Evolutionary conservation across 1,140 invertebrate species (phyloP).

Genomic region (Formica selysi): DNA sequence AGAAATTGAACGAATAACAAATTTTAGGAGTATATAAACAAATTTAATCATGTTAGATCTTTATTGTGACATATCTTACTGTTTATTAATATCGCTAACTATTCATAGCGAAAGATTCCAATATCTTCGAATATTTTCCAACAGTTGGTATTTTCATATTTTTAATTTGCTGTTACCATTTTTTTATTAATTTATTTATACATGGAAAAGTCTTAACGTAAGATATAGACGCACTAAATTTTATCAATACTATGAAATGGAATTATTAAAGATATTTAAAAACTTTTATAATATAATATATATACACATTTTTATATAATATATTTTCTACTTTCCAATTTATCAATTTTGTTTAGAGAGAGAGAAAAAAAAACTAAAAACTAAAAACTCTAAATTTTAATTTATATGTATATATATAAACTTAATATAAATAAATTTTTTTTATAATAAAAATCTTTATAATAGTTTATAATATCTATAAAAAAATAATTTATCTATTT

Average conservation of each 20-base stretch:
- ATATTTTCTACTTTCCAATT: background rate
- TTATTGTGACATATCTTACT: background rate
- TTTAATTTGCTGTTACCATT: background rate
- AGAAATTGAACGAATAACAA: background rate
- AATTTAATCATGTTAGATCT: constrained; percentile 12
- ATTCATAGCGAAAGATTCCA: background rate
- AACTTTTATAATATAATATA: background rate
- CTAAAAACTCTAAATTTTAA: no score
- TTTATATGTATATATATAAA: background rate
- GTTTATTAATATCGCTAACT: no score
- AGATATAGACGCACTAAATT: background rate
- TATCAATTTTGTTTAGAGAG: background rate
- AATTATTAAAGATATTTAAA: background rate
- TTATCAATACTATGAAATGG: background rate
- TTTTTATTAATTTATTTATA: background rate
- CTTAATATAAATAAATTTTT: no score
- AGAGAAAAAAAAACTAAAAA: no score
- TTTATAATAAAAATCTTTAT: background rate
- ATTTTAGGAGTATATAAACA: constrained; percentile 11
- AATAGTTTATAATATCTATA: background rate
- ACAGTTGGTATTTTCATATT: background rate
- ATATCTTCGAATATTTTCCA: background rate
- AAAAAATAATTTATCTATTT: background rate
- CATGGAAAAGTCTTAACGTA: background rate
- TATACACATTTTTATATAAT: background rate